Evolutionary conservation across 2,797 vertebrate genomes (phyloP), one percentile per base, ranked within the genome.

Genomic region (Falco berigora): DNA sequence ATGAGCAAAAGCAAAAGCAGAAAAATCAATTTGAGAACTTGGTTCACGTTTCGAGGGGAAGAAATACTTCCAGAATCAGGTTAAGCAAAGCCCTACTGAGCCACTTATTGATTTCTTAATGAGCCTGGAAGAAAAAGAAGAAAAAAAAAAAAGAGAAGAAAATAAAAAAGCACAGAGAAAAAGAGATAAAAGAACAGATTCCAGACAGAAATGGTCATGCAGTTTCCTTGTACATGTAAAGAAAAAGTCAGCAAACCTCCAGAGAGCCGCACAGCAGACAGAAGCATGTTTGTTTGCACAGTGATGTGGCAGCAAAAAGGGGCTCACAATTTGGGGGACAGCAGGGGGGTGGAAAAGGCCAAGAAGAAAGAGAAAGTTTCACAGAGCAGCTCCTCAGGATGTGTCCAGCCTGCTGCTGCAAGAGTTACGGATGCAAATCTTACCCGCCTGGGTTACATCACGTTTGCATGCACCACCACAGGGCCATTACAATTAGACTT

Each of bases 81-180:
- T 93, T 85, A 95, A 90, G 90, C 88, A 88, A 93, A 90, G 67
- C 63, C 63, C 71, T 66, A 11, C 53, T 75, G 91, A 96, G 55
- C 40, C 50, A 67, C 46, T 74, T 92, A 94, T 17, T 88, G 81
- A 95, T 95, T 96, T 86, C 78, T 91, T 86, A 97, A 90, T 58
- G 77, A 96, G 59, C 23, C 20, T 8, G 27, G 18, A 25, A 27
- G 16, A 17, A 14, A 23, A 22, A 67, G 47, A 34, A 47, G 18
- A 38, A 23, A 49, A 47, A 36, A 23, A 9, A 42, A 61, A 52
- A 10, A 30, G n/a, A 34, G 5, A 23, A 47, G 8, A 13, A 14
- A 49, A 55, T 4, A 68, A 25, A 30, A 23, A 16, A 47, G 9
- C 17, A 61, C 14, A 76, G 27, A 5, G 42, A 74, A 69, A 83